Base-by-base conservation (phyloP, 2,797 vertebrate species). In the Basileuterus tristriatus region DNA sequence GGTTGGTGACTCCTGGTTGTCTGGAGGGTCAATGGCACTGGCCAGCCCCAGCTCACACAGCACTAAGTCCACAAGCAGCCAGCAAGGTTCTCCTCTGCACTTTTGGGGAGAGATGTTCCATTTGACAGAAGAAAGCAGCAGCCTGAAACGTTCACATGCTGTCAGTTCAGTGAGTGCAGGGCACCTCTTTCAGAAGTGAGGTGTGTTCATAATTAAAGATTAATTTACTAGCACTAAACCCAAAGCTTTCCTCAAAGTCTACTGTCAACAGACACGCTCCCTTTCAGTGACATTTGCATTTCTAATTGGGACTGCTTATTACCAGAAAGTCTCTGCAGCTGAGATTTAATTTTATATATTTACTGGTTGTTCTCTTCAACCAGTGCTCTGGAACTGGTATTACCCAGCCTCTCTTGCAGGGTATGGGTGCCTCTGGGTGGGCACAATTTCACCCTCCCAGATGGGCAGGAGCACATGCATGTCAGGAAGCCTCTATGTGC, bases 281-380 rank as follows among this genome's bases (percentile, higher is more conserved):
- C 81, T 96, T 87, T 83, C 96, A 78, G 43, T 93, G 85, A 83
- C 84, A 94, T 94, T 95, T 96, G 88, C 68, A 83, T 94, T 95
- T 94, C 95, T 93, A 95, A 95, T 94, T 93, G 95, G 59, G 72
- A 63, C 64, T 62, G 60, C 90, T 94, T 94, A 87, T 92, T 93
- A 95, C 62, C 64, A 76, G 90, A 43, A 90, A 92, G 69, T 64
- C 74, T 84, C 63, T 60, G 78, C 94, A 94, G 75, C 89, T 94
- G 93, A 77, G 71, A 94, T 93, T 93, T 85, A 47, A 83, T 96
- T 91, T 93, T 46, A 56, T 88, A 1, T 84, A 68, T 80, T 87
- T 94, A 39, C 65, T 58, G 15, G 75, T 87, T 89, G 90, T 72
- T 88, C 70, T 77, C 87, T 86, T 93, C 74, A 91, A 90, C 79